Evolutionary conservation across 2,797 vertebrate genomes (phyloP).

Genomic region (Novumbra hubbsi): DNA sequence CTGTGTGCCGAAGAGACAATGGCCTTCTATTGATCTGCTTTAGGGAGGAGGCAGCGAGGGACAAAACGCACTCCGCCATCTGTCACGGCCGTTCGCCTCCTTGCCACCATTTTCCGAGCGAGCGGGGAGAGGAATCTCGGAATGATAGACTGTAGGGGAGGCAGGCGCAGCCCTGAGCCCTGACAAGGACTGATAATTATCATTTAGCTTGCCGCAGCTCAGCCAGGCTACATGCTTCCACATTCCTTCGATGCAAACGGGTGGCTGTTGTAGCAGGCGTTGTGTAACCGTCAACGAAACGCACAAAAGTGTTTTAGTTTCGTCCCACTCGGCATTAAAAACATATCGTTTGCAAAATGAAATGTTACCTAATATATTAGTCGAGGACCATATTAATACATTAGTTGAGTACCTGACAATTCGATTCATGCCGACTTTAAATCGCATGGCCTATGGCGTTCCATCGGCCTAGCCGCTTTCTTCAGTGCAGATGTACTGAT

Average conservation of each 20-base stretch:
- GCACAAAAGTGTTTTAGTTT: slow-evolving; percentile 35
- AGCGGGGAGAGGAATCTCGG: slow-evolving; percentile 58
- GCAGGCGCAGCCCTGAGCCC: slow-evolving; percentile 28
- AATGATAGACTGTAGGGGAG: slow-evolving; percentile 54
- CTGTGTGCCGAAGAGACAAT: slow-evolving; percentile 49
- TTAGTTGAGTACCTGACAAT: not conserved
- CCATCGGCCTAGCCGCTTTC: too few species aligned
- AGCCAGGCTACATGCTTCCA: not conserved
- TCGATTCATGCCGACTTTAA: not conserved
- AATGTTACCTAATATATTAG: not conserved
- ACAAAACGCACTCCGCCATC: slow-evolving; percentile 54
- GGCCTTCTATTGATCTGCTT: slow-evolving; percentile 54
- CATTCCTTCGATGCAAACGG: slow-evolving; percentile 1
- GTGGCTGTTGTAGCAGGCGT: slow-evolving; percentile 37
- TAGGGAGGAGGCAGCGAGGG: slow-evolving; percentile 8
- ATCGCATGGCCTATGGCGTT: too few species aligned
- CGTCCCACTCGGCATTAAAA: too few species aligned
- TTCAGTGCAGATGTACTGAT: too few species aligned
- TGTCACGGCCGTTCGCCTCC: slow-evolving; percentile 66
- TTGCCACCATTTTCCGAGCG: slow-evolving; percentile 60
- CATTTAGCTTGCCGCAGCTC: slow-evolving; percentile 28
- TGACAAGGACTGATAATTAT: slow-evolving; percentile 37
- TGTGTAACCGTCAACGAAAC: slow-evolving; percentile 39
- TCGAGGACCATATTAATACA: not conserved
- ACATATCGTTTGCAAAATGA: not conserved